phyloP scores from a whole-genome alignment of 2,113 vertebrate genomes.

The Platichthys flesus region DNA sequence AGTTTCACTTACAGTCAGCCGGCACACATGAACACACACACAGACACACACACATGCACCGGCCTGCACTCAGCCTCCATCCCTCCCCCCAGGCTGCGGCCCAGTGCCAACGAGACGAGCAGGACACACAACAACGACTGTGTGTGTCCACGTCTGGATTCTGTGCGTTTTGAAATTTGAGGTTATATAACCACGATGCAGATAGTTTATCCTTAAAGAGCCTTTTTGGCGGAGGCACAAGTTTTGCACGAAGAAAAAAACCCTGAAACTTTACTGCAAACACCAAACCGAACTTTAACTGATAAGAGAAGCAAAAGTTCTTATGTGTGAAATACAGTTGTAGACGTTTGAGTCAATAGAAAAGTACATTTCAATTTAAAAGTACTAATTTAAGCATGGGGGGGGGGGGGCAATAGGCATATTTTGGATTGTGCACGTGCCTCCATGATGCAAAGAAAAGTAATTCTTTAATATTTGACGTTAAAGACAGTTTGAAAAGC shows the following conservation, averaged over 20 bases:
- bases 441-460: no score
- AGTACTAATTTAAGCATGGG: no score
- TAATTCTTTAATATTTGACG: no score
- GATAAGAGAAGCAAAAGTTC: background rate
- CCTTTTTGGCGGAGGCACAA: background rate
- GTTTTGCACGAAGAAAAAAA: background rate
- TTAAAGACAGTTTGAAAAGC: no score
- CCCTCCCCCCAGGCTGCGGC: conserved; percentile 49
- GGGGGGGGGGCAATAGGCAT: no score
- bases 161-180: background rate
- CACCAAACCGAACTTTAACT: background rate
- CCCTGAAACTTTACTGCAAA: no score
- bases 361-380: no score
- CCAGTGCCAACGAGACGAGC: conserved; percentile 43
- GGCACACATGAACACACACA: conserved; percentile 21
- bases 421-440: no score
- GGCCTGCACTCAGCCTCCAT: conserved; percentile 39
- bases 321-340: background rate
- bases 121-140: conserved; percentile 9
- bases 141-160: background rate
- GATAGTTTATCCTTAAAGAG: conserved; percentile 1
- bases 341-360: no score
- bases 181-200: conserved; percentile 46
- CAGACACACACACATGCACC: conserved; percentile 23
- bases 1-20: conserved; percentile 31